Evolutionary conservation across 1,140 invertebrate genomes (phyloP).

Genomic region (Nasonia giraulti): DNA sequence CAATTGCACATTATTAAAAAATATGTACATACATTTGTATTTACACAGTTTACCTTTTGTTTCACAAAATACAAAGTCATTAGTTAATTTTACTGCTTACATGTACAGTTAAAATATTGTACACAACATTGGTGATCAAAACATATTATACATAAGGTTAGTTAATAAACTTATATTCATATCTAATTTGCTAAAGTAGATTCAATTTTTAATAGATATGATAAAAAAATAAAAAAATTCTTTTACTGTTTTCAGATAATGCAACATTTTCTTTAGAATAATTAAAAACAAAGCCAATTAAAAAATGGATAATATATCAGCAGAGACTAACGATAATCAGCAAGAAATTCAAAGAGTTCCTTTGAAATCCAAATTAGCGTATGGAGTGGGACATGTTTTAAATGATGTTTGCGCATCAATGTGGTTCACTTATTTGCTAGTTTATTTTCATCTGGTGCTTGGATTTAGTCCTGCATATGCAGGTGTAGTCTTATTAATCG

Average conservation of each 20-base stretch:
- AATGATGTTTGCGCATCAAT: conserved; percentile 97
- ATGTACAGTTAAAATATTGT: neutral
- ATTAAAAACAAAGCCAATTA: conserved; percentile 4
- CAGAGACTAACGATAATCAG: conserved; percentile 69
- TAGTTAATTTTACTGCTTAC: neutral
- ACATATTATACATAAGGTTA: neutral
- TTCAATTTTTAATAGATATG: too few species aligned
- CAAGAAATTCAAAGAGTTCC: conserved; percentile 25
- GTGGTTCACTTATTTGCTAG: conserved; percentile 98
- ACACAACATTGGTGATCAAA: neutral
- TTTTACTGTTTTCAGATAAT: conserved; percentile 27
- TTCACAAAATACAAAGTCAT: conserved; percentile 1
- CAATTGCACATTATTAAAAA: conserved; percentile 10
- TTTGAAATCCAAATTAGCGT: conserved; percentile 61
- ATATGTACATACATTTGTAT: conserved; percentile 19
- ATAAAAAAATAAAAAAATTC: too few species aligned
- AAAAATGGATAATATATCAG: conserved; percentile 74
- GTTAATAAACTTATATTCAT: neutral
- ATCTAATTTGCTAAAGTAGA: neutral
- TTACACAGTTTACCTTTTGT: conserved; percentile 18
- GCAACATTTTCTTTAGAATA: neutral
- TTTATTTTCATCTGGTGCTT: conserved; percentile 92
- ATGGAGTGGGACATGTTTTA: conserved; percentile 83
- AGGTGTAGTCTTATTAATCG: conserved; percentile 87
- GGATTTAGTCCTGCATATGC: conserved; percentile 84